Base-by-base conservation (phyloP, 2,113 vertebrate species). In the Crotophaga sulcirostris region DNA sequence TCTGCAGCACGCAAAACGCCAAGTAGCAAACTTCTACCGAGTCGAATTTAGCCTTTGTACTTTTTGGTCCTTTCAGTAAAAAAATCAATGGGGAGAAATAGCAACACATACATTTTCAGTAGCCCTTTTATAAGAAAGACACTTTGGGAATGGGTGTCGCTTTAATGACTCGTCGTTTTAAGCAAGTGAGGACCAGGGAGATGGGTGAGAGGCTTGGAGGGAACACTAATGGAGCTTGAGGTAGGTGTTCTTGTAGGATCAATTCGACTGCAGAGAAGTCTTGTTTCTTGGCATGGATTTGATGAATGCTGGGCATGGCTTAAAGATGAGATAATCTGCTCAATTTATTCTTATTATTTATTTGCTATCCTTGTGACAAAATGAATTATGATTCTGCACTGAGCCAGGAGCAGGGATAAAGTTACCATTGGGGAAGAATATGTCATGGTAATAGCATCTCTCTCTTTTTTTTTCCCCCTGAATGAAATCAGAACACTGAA, bases 341-440 rank as follows among this genome's bases (percentile, higher is more conserved):
- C 94, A 92, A 96, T 94, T 95, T 96, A 96, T 96, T 96, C 92
- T 93, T 94, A 93, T 97, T 97, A 97, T 96, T 97, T 96, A 96
- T 97, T 96, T 97, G 95, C 87, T 84, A 45, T 86, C 92, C 92
- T 90, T 74, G 79, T 96, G 96, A 96, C 96, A 96, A 96, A 96
- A 92, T 96, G 96, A 97, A 80, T 96, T 94, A 96, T 92, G 93
- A 45, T 86, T 86, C 88, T 55, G 87, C 72, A 20, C 40, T 5
- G 84, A 97, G 95, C 93, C 93, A 95, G 93, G 34, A 96, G 84
- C 94, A 1, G 64, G 94, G 93, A 95, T 96, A 75, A 95, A 96
- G 93, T 94, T 95, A 96, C 95, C 95, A 74, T 63, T 72, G 92
- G 93, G 95, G 93, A 94, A 94, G 93, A 88, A 97, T 93, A 88